Base-by-base conservation (phyloP, 2,888 invertebrate species). In the Octodonta nipae region DNA sequence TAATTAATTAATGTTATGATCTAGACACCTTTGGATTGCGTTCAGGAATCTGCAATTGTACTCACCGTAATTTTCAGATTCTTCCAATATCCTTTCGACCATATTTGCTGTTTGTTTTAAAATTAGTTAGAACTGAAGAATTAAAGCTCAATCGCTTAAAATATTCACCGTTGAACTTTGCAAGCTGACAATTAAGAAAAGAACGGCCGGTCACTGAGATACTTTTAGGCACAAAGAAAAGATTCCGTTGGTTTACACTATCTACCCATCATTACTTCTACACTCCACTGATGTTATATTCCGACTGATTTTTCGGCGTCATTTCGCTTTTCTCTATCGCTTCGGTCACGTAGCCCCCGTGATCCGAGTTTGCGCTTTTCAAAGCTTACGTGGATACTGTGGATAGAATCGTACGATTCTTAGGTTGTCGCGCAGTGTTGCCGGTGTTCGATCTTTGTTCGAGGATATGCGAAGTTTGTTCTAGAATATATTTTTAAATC, bases 51-150 rank as follows among this genome's bases (percentile, higher is more conserved):
- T n/a, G n/a, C 20, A n/a, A 13, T 16, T 7, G 38, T 35, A 58
- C 56, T 44, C 50, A 60, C 61, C 64, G 47, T 64, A 67, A 51
- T 66, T 68, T 54, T 70, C 69, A 41, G 64, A 62, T 63, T 75
- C 71, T 58, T 76, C 76, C 45, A 72, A 56, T 54, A 75, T 75
- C 55, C 72, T 69, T 61, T 76, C 75, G 47, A 76, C 76, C 76
- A 76, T 75, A 36, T 45, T 48, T 44, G 30, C 29, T 37, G 33
- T 26, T 37, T 28, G 35, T 37, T 33, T 26, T 32, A 38, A 11
- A 10, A 11, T 22, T 22, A 11, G 22, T 4, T 22, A 11, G n/a
- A n/a, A n/a, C n/a, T n/a, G n/a, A n/a, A n/a, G n/a, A n/a, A n/a
- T n/a, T n/a, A n/a, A n/a, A n/a, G n/a, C n/a, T n/a, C n/a, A n/a